Conservation (phyloP, 2,797 vertebrate genomes). For the Pteropus rufus region DNA sequence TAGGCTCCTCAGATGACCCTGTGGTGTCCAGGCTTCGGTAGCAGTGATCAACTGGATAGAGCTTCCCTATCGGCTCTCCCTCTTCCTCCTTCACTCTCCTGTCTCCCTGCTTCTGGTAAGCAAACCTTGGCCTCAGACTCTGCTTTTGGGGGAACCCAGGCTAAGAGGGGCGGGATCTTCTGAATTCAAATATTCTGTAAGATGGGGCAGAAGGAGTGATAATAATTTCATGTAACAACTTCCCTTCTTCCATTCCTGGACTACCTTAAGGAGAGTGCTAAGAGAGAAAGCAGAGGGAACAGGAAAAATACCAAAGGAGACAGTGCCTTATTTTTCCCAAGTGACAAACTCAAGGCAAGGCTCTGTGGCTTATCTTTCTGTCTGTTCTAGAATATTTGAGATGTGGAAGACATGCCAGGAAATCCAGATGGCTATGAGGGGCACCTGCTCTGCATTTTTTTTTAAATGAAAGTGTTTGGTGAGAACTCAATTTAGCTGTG, state of each 20-base stretch:
- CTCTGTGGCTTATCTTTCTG: not conserved
- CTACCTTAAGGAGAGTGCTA: not conserved
- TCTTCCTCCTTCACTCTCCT: not conserved
- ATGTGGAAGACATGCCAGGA: not conserved
- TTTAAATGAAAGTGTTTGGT: not conserved
- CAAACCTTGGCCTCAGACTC: not conserved
- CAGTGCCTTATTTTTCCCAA: not conserved
- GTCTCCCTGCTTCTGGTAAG: accelerated
- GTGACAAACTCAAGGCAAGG: not conserved
- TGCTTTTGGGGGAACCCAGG: not conserved
- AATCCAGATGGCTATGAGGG: not conserved
- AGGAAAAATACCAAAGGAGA: not conserved
- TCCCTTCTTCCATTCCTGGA: not conserved
- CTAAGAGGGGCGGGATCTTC: not conserved
- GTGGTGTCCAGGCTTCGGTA: not conserved
- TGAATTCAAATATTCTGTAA: not conserved
- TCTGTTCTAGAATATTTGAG: not conserved
- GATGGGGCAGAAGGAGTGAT: not conserved
- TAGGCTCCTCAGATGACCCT: not conserved
- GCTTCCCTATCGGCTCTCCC: too few relatives aligned
- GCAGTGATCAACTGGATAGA: too few relatives aligned
- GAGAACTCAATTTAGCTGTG: not conserved
- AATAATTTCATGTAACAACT: not conserved
- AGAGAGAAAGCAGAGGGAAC: not conserved
- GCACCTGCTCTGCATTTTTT: not conserved